phyloP scores from a whole-genome alignment of 2,113 vertebrate genomes.

The Pollachius pollachius region DNA sequence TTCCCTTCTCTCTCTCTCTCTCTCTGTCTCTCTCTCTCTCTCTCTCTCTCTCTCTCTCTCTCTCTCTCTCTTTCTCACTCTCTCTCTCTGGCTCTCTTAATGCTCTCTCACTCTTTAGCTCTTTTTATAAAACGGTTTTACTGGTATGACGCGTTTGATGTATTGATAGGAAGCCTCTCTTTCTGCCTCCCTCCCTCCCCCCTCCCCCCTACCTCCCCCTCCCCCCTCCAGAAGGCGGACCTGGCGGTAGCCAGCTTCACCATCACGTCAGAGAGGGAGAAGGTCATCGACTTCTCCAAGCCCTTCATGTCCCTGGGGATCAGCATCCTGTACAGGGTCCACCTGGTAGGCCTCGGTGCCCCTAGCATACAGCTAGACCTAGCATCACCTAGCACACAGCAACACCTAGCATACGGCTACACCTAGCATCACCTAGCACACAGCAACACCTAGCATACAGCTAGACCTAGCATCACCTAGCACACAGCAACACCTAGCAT shows the following conservation, averaged over 20 bases:
- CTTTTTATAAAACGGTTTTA: neutral
- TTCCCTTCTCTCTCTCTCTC: neutral
- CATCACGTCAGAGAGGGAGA: constrained; percentile 90
- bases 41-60: neutral
- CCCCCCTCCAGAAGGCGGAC: constrained; percentile 80
- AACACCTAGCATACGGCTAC: no score
- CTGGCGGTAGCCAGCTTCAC: constrained; percentile 89
- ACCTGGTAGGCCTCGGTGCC: constrained; percentile 70
- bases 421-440: no score
- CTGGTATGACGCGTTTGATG: no score
- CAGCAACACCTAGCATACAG: no score
- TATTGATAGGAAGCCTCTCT: no score
- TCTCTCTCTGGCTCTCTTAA: neutral
- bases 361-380: no score
- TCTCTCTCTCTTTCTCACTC: constrained; percentile 10
- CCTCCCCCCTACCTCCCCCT: constrained; percentile 19
- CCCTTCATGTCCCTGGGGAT: constrained; percentile 92
- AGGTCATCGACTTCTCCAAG: constrained; percentile 93
- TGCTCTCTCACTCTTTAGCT: neutral
- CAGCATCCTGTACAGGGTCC: constrained; percentile 88
- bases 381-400: no score
- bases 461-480: no score
- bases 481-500: no score
- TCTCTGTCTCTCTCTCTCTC: constrained; percentile 23
- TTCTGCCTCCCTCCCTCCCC: neutral